These are phyloP conservation scores for Thalassarche chlororhynchos DNA, from an alignment of 2,113 vertebrate genomes.

Conservation along the genomic window DNA sequence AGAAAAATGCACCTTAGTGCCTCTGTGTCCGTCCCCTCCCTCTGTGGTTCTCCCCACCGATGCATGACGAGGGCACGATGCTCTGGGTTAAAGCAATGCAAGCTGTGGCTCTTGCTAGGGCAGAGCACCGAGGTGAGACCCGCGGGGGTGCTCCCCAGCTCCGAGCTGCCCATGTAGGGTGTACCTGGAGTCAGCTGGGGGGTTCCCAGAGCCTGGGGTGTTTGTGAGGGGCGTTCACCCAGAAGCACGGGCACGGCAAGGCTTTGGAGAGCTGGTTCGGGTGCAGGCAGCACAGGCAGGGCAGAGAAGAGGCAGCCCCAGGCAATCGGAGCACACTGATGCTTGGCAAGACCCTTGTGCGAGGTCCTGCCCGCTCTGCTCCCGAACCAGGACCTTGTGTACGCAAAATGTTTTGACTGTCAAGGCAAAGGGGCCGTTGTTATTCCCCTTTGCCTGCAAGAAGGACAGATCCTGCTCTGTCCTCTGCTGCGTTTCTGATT, in stretches of 20 bases:
- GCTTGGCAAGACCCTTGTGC: neutral
- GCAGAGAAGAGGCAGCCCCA: neutral
- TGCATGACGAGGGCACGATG: neutral
- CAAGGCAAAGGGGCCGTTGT: neutral
- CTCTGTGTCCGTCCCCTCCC: neutral
- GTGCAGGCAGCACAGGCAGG: neutral
- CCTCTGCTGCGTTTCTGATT: neutral
- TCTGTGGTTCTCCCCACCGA: accelerated
- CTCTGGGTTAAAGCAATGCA: neutral
- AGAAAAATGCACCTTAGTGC: neutral
- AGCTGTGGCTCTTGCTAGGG: neutral
- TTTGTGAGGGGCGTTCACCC: neutral
- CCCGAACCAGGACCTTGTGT: neutral
- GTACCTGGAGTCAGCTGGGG: neutral
- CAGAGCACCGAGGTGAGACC: neutral
- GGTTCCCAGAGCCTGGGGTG: neutral
- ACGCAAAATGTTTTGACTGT: neutral
- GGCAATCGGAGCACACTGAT: accelerated
- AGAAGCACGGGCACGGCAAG: neutral
- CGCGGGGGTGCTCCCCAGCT: neutral
- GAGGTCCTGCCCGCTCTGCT: neutral
- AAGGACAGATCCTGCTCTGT: neutral
- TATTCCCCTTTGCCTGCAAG: neutral
- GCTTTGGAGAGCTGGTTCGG: neutral
- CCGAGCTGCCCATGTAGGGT: accelerated